Evolutionary conservation across 2,113 vertebrate genomes (phyloP), one percentile per base, ranked within the genome.

Genomic region (Syrrhaptes paradoxus): DNA sequence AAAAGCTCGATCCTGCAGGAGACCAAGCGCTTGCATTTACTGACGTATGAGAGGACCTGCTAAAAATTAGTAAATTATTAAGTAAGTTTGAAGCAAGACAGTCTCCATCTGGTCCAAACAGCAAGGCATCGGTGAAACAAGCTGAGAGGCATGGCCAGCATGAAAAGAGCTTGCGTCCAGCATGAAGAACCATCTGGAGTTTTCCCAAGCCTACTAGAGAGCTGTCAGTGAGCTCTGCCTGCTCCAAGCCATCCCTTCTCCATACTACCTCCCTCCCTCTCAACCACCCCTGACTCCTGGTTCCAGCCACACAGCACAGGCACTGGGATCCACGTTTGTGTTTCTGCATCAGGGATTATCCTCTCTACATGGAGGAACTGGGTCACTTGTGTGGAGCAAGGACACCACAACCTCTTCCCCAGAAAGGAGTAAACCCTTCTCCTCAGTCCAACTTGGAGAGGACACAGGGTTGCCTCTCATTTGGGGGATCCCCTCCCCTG

Each of bases 361-460:
- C 76, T 46, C 59, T 8, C 9, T 3, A 6, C n/a, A 0, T 9
- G 36, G 51, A 61, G 13, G 28, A 58, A 54, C 0, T 0, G 0
- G 10, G 32, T 55, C 61, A 59, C 25, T 38, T 29, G 20, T 20
- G n/a, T 0, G 1, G 7, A 87, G 65, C 34, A 54, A 74, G 68
- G 36, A 54, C 43, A 87, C 13, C 51, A 13, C 6, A 4, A 4
- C 2, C 0, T 17, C 20, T 45, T 36, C 28, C 76, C 13, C 52
- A 55, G 7, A 19, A 15, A 71, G n/a, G 24, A 28, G 31, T 4
- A 43, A n/a, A 45, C 34, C 52, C 59, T 49, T 9, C 7, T 45
- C 15, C 77, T 57, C 43, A 26, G 0, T 17, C 7, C 51, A 58
- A 11, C 32, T 41, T 0, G 0, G 20, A 8, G 32, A 52, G 57